Conservation (phyloP, 2,113 vertebrate species). For the Pelecanoides urinatrix region DNA sequence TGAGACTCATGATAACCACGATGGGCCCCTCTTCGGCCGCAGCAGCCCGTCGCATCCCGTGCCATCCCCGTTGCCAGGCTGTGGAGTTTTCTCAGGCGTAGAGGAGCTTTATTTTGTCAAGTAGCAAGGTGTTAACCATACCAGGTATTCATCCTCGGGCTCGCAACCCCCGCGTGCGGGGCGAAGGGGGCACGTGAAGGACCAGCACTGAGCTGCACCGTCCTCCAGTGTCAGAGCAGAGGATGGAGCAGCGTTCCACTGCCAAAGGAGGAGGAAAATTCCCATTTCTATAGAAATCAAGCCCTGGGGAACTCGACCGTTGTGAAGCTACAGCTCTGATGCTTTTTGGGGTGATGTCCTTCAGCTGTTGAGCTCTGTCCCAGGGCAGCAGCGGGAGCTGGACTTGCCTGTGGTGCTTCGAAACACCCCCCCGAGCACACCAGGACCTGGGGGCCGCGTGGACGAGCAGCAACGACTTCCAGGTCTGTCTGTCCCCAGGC, state of each 20-base stretch:
- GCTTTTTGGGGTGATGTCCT: too few species aligned
- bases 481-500: too few species aligned
- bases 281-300: fast-evolving
- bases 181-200: neutral
- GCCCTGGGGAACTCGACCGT: neutral
- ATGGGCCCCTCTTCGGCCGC: fast-evolving
- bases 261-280: neutral
- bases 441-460: fast-evolving
- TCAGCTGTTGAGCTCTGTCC: neutral
- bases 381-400: neutral
- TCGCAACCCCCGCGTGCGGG: fast-evolving
- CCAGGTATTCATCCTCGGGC: fast-evolving
- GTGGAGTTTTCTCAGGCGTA: neutral
- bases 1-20: too few species aligned
- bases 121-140: neutral
- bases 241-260: neutral
- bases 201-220: neutral
- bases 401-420: neutral
- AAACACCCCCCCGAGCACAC: too few species aligned
- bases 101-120: neutral
- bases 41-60: fast-evolving
- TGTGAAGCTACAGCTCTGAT: neutral
- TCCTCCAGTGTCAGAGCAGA: neutral
- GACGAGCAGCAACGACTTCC: neutral
- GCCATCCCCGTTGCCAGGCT: neutral